Base-by-base conservation (phyloP, 2,113 vertebrate genomes). In the Urocynchramus pylzowi region DNA sequence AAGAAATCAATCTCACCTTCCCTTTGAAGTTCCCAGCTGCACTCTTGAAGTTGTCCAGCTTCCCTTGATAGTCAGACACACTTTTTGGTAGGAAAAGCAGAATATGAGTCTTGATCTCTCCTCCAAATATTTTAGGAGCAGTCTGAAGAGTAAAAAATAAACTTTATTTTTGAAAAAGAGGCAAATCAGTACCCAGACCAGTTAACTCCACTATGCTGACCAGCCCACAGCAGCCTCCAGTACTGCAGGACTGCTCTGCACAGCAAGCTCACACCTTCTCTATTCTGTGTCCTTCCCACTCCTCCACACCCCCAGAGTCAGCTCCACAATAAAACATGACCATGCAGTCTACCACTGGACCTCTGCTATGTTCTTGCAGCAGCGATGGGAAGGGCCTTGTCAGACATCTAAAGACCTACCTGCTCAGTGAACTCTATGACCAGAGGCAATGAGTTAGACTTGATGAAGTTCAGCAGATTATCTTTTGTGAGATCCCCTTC, bases 391-490 rank as follows among this genome's bases (percentile, higher is more conserved):
- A 26, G 12, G 7, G 42, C 57, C 56, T 47, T 31, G 31, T 18
- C 56, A 33, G 3, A 8, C 4, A 17, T 1, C n/a, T 28, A 7
- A 57, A 47, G 8, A 37, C 83, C 63, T 97, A 99, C 99, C 99
- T 99, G 99, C 89, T 99, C 99, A 0, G 99, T 99, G 97, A 99
- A 99, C 97, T 99, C 99, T 5, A 99, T 99, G 97, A 99, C 99
- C 94, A 99, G 97, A 35, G 99, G 99, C 81, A 99, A 97, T 79
- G 99, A 98, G 97, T 99, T 99, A 89, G 98, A 94, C 97, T 99
- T 99, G 97, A 99, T 97, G 94, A 99, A 99, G 87, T 97, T 97
- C 95, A 99, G 80, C 37, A 99, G 96, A 9, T 97, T 98, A 21
- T 99, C 99, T 94, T 99, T 99, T 67, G 96, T 99, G 88, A 99